Evolutionary conservation across 2,888 invertebrate species (phyloP).

Genomic region (Ormyrus thymus): DNA sequence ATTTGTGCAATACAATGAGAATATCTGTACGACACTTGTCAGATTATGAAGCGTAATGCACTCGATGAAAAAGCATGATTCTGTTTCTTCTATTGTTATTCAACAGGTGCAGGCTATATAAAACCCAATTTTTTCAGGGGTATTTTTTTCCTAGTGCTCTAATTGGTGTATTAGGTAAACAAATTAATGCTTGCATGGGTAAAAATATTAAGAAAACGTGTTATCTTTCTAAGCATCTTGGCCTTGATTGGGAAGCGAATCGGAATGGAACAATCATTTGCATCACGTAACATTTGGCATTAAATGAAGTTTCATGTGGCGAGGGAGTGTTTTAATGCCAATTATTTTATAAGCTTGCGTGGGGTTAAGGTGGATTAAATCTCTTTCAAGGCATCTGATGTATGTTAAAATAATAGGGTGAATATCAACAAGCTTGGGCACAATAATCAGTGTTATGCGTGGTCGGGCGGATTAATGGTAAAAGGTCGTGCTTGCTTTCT

Average conservation of each 20-base stretch:
- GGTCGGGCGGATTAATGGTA: conserved; percentile 26
- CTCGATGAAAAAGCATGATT: not conserved
- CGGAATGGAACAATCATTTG: not conserved
- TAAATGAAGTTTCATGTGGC: not conserved
- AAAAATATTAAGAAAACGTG: conserved; percentile 16
- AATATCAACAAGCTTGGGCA: conserved; percentile 1
- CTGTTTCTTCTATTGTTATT: conserved; percentile 5
- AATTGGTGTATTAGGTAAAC: conserved; percentile 21
- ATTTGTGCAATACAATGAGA: conserved; percentile 9
- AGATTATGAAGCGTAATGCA: conserved; percentile 22
- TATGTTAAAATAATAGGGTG: conserved; percentile 6
- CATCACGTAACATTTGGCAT: not conserved
- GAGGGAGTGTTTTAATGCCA: not conserved
- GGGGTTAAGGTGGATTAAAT: conserved; percentile 8
- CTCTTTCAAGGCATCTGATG: not conserved
- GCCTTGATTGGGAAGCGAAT: conserved; percentile 1
- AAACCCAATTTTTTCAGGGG: not conserved
- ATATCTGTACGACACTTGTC: not conserved
- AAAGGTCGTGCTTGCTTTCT: conserved; percentile 28
- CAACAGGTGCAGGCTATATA: conserved; percentile 20
- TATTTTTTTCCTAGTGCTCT: not conserved
- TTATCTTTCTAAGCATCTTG: not conserved
- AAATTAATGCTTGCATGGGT: conserved; percentile 27
- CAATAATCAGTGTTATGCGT: conserved; percentile 43
- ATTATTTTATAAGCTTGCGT: conserved; percentile 19